Conservation (phyloP, 1,140 invertebrate genomes). For the Gryon sp. region DNA sequence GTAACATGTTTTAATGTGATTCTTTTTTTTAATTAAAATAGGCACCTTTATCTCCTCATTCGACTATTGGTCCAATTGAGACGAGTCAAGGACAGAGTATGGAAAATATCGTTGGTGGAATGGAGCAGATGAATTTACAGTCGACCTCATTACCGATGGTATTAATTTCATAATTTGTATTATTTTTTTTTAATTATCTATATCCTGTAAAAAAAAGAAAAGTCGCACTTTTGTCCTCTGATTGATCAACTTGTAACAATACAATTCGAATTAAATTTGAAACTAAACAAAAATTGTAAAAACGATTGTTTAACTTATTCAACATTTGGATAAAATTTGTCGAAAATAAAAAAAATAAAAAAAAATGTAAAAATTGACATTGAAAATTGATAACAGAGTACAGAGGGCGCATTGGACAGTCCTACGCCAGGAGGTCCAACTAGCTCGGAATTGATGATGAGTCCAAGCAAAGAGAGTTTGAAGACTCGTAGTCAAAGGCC, state of each 20-base stretch:
- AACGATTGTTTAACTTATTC: no score
- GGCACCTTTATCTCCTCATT: slow-evolving; percentile 79
- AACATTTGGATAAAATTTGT: no score
- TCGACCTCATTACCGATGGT: slow-evolving; percentile 35
- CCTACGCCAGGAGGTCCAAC: slow-evolving; percentile 65
- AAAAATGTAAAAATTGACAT: background rate
- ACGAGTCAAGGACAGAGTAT: slow-evolving; percentile 52
- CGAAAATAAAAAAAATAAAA: background rate
- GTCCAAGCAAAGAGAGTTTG: slow-evolving; percentile 74
- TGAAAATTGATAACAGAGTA: slow-evolving; percentile 49
- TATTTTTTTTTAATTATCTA: no score
- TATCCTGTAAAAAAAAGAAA: background rate
- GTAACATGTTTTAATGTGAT: no score
- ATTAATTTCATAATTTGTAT: background rate
- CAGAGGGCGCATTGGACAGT: slow-evolving; percentile 69
- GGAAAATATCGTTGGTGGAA: slow-evolving; percentile 46
- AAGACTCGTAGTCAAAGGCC: slow-evolving; percentile 71
- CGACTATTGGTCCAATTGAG: slow-evolving; percentile 73
- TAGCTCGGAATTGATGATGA: slow-evolving; percentile 72
- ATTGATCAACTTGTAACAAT: slow-evolving; percentile 3
- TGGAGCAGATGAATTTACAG: slow-evolving; percentile 43
- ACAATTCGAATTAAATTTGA: no score
- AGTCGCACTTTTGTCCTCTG: background rate
- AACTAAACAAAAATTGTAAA: no score
- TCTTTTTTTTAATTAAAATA: slow-evolving; percentile 59